These are phyloP conservation scores for Bambusicola thoracicus DNA, from an alignment of 2,113 vertebrate species.

Conservation along the genomic window DNA sequence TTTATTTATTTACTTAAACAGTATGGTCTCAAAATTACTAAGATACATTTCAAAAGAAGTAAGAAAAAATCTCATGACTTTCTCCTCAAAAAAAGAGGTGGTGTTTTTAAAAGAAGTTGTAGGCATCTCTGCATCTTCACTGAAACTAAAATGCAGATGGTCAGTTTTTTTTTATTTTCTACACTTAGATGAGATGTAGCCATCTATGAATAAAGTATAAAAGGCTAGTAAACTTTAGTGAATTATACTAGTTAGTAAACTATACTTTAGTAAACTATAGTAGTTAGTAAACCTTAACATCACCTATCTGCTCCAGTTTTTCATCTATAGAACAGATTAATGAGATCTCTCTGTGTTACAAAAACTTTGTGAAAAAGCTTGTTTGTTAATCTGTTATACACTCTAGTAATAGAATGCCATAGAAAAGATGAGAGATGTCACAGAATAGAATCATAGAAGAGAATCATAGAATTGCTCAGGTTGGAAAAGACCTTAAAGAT, in stretches of 20 bases:
- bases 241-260: no score
- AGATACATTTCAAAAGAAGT: not conserved
- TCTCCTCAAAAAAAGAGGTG: not conserved
- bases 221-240: no score
- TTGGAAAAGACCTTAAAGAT: no score
- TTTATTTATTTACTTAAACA: not conserved
- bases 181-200: not conserved
- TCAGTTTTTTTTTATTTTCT: not conserved
- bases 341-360: not conserved
- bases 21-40: not conserved
- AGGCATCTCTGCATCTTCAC: not conserved
- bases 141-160: not conserved
- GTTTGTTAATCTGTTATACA: not conserved
- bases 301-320: not conserved
- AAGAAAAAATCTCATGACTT: not conserved
- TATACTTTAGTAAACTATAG: no score
- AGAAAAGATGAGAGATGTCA: constrained; percentile 1
- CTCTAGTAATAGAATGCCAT: not conserved
- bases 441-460: no score
- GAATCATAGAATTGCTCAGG: no score
- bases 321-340: not conserved
- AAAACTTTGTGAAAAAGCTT: constrained; percentile 14
- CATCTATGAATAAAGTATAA: not conserved
- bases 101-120: not conserved
- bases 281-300: constrained; percentile 10